Evolutionary conservation across 2,797 vertebrate species (phyloP).

Genomic region (Zenarchopterus dispar): DNA sequence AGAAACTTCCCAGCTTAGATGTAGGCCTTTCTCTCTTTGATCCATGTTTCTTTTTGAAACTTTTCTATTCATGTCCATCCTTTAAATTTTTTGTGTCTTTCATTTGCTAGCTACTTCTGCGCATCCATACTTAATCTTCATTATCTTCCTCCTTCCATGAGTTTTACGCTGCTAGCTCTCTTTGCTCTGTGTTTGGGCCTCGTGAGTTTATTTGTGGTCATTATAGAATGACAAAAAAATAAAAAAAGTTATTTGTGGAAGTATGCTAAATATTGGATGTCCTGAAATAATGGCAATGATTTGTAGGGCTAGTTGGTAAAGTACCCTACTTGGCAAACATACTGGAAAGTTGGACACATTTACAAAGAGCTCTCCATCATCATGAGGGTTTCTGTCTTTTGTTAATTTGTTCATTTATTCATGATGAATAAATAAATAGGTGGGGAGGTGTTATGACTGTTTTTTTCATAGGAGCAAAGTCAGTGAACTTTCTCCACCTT

Average conservation of each 20-base stretch:
- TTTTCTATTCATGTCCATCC: conserved; percentile 17
- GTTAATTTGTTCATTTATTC: no score
- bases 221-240: background rate
- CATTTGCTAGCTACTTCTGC: background rate
- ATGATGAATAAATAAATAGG: no score
- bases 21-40: conserved; percentile 30
- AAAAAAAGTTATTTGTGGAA: no score
- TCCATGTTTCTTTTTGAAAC: conserved; percentile 10
- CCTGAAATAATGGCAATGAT: no score
- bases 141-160: background rate
- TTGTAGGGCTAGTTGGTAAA: no score
- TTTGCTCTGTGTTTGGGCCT: background rate
- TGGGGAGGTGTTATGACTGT: no score
- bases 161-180: background rate
- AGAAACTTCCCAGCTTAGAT: conserved; percentile 39
- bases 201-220: background rate
- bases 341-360: background rate
- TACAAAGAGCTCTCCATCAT: background rate
- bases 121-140: conserved; percentile 17
- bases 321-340: no score
- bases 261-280: no score
- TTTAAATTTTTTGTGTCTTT: conserved; percentile 5
- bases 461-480: no score
- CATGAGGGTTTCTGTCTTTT: no score
- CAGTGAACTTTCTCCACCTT: background rate